Percentiles rank a stretch among this genome's conserved stretches.
Conservation (phyloP, 2,888 invertebrate genomes). For the Caenorhabditis becei region DNA sequence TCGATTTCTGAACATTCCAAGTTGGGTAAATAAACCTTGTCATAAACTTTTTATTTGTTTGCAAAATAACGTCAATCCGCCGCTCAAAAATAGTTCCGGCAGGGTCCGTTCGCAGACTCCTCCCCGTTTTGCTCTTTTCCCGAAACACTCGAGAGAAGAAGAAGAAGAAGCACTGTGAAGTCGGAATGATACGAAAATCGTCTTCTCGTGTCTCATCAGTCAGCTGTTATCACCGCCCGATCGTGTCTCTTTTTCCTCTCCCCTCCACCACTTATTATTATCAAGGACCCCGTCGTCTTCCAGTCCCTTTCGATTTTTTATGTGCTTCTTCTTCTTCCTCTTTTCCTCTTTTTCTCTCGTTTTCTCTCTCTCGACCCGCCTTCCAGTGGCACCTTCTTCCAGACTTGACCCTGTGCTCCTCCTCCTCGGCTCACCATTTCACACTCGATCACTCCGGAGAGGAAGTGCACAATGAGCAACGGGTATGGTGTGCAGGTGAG, state of each 20-base stretch:
- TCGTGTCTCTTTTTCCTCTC: constrained; percentile 13
- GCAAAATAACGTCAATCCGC: background rate
- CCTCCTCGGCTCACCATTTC: constrained; percentile 6
- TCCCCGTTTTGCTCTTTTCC: background rate
- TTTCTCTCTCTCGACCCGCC: background rate
- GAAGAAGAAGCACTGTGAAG: too few species aligned
- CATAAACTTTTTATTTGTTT: background rate
- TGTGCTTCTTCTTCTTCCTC: constrained; percentile 19
- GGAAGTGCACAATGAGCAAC: constrained; percentile 42
- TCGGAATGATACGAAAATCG: constrained; percentile 49
- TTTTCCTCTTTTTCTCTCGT: background rate
- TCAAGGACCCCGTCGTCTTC: background rate
- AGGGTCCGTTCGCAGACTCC: background rate
- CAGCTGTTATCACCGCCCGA: constrained; percentile 56
- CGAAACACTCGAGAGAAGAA: constrained; percentile 28
- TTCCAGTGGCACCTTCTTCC: background rate
- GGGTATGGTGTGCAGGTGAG: constrained; percentile 53
- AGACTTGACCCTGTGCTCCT: constrained; percentile 28
- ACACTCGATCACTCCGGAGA: constrained; percentile 12
- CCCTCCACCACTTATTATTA: background rate
- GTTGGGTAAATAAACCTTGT: too few species aligned
- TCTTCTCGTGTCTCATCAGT: constrained; percentile 21
- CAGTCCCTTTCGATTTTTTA: constrained; percentile 10
- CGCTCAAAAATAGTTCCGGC: background rate
- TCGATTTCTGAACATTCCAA: background rate